These are phyloP conservation scores for Plecotus auritus DNA, from an alignment of 2,113 vertebrate genomes.

Conservation along the genomic window DNA sequence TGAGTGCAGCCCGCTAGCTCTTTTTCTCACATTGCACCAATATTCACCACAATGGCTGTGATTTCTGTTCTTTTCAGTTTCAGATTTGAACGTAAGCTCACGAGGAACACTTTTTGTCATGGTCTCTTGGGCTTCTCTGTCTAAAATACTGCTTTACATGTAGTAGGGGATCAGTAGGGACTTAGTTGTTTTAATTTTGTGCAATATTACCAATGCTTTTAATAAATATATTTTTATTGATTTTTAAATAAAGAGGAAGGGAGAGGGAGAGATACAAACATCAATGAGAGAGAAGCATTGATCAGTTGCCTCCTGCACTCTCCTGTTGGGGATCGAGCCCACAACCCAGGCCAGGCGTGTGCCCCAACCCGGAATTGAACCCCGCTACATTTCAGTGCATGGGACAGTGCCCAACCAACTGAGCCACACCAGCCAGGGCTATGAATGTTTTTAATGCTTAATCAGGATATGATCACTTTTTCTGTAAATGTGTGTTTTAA, in stretches of 20 bases:
- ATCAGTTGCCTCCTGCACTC: too few relatives aligned
- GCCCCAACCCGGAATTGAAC: too few relatives aligned
- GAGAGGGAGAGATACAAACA: too few relatives aligned
- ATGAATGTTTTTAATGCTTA: not conserved
- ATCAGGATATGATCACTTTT: not conserved
- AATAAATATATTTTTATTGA: too few relatives aligned
- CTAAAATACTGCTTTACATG: not conserved
- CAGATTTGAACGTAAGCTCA: not conserved
- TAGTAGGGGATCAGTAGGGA: not conserved
- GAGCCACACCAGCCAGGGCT: too few relatives aligned
- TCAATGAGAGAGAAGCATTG: too few relatives aligned
- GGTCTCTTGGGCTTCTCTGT: not conserved
- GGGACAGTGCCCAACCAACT: too few relatives aligned
- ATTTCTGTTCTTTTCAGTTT: slow-evolving; percentile 16
- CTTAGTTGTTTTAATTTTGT: slow-evolving; percentile 20
- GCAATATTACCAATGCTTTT: not conserved
- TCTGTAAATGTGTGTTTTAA: slow-evolving; percentile 13
- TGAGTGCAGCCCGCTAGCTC: not conserved
- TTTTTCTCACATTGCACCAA: not conserved
- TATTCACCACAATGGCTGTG: not conserved
- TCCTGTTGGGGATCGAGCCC: too few relatives aligned
- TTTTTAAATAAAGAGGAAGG: too few relatives aligned
- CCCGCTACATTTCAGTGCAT: too few relatives aligned
- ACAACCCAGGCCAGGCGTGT: too few relatives aligned
- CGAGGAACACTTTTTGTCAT: not conserved